Conservation (phyloP, 2,888 invertebrate genomes). For the Lithosia quadra region DNA sequence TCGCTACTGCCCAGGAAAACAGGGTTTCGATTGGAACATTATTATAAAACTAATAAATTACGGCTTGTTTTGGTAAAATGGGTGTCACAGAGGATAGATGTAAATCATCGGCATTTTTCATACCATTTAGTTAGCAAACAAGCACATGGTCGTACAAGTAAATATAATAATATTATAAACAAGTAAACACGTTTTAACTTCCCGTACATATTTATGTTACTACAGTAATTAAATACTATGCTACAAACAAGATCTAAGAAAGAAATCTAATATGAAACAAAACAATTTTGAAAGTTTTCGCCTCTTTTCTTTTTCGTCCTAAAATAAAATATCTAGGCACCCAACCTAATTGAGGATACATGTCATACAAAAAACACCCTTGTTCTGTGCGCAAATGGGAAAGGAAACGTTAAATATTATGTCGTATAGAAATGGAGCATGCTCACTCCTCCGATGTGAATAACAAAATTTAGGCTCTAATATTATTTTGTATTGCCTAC, state of each 20-base stretch:
- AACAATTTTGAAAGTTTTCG: not conserved
- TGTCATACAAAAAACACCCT: not conserved
- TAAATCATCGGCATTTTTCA: too few relatives aligned
- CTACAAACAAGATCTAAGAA: not conserved
- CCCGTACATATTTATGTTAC: too few relatives aligned
- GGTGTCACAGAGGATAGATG: too few relatives aligned
- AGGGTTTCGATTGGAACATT: too few relatives aligned
- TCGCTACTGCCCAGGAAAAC: too few relatives aligned
- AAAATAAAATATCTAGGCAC: not conserved
- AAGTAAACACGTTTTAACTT: too few relatives aligned
- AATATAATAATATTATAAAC: too few relatives aligned
- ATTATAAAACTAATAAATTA: too few relatives aligned
- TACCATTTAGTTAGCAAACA: too few relatives aligned
- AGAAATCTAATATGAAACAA: not conserved
- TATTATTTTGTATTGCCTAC: not conserved
- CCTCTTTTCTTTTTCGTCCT: not conserved
- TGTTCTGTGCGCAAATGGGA: not conserved
- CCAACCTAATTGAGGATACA: constrained; percentile 3
- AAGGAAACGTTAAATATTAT: not conserved
- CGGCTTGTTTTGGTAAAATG: too few relatives aligned
- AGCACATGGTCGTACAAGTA: too few relatives aligned
- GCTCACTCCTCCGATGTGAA: not conserved
- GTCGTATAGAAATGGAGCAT: not conserved
- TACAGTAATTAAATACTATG: not conserved
- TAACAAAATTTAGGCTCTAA: not conserved